Conservation (phyloP, 2,888 invertebrate species). For the Eupithecia centaureata region DNA sequence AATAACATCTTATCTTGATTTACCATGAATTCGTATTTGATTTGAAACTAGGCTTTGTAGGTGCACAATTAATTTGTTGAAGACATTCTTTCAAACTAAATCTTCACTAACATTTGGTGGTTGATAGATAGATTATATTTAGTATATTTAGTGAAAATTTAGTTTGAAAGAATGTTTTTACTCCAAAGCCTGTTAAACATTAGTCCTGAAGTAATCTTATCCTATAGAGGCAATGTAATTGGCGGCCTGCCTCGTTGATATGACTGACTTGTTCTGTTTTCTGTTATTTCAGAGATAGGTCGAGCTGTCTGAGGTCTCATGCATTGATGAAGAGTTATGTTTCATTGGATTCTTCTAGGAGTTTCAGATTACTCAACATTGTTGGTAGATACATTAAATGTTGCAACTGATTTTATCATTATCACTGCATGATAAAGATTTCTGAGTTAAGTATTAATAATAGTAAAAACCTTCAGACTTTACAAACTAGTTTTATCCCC, state of each 20-base stretch:
- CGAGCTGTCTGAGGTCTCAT: not conserved
- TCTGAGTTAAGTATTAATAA: constrained; percentile 1
- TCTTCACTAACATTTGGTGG: not conserved
- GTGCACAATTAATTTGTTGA: not conserved
- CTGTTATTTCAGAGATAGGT: not conserved
- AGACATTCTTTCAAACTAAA: not conserved
- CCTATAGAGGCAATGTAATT: too few species aligned
- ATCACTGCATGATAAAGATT: not conserved
- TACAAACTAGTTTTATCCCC: too few species aligned
- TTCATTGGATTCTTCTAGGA: not conserved
- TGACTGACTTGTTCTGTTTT: not conserved
- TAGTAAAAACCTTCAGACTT: not conserved
- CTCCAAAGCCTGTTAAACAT: too few species aligned
- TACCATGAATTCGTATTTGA: not conserved
- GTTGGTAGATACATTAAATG: not conserved
- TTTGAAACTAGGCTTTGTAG: too few species aligned
- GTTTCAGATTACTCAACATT: not conserved
- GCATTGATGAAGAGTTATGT: not conserved
- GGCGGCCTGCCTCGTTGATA: too few species aligned
- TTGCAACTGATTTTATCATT: not conserved
- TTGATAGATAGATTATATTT: not conserved
- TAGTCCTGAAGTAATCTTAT: too few species aligned
- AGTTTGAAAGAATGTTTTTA: too few species aligned
- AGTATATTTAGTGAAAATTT: too few species aligned
- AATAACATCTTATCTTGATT: constrained; percentile 13